phyloP scores from a whole-genome alignment of 2,888 invertebrate species.

The Craniophora ligustri region DNA sequence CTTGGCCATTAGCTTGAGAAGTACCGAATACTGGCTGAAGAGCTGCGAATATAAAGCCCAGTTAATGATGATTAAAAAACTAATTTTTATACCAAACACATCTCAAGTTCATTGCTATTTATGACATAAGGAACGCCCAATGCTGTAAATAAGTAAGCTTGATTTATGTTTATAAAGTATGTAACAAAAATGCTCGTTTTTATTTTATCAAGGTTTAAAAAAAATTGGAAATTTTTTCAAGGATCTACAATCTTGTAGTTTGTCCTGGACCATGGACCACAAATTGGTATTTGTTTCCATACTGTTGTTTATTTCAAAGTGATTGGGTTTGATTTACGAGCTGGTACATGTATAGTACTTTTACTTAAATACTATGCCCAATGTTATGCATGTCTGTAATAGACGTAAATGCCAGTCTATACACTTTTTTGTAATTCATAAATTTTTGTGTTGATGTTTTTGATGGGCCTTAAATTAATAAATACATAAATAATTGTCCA shows the following conservation, averaged over 20 bases:
- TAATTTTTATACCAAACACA: slow-evolving; percentile 43
- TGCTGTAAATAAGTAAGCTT: slow-evolving; percentile 18
- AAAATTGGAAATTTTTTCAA: slow-evolving; percentile 2
- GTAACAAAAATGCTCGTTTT: not conserved
- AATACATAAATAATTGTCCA: too few relatives aligned
- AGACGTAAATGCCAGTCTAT: too few relatives aligned
- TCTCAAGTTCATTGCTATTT: slow-evolving; percentile 40
- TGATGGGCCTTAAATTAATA: too few relatives aligned
- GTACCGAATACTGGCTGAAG: slow-evolving; percentile 8
- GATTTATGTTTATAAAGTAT: slow-evolving; percentile 9
- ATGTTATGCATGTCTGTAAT: too few relatives aligned
- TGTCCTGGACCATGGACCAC: slow-evolving; percentile 25
- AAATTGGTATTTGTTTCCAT: slow-evolving; percentile 40
- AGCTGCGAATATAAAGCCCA: slow-evolving; percentile 22
- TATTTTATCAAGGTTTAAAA: slow-evolving; percentile 7
- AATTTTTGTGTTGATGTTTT: too few relatives aligned
- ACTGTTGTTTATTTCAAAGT: slow-evolving; percentile 26
- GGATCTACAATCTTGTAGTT: slow-evolving; percentile 13
- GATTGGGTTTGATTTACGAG: slow-evolving; percentile 22
- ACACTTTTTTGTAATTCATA: too few relatives aligned
- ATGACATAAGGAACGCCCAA: slow-evolving; percentile 26
- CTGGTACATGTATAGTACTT: too few relatives aligned
- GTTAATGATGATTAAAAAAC: slow-evolving; percentile 59
- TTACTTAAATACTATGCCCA: too few relatives aligned
- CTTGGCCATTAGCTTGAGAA: slow-evolving; percentile 3